A percentile compares a stretch with the other conserved stretches of the same genome.
phyloP scores from a whole-genome alignment of 2,888 invertebrate genomes.

The Caradrina kadenii region DNA sequence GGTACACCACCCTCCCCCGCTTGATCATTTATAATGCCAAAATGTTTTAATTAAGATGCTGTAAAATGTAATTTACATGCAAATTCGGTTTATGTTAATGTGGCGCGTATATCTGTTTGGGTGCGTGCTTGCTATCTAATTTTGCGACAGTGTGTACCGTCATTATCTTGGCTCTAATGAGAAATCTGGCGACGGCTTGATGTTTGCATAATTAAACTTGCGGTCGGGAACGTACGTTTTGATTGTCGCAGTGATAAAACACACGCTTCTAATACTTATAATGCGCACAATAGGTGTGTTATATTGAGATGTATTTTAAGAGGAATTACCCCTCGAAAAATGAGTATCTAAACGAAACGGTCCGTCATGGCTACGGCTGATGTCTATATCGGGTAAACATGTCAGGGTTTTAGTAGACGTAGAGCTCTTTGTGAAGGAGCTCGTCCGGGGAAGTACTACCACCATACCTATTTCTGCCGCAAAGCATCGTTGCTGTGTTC shows the following conservation, averaged over 20 bases:
- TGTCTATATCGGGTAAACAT: no score
- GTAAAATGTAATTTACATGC: constrained; percentile 92
- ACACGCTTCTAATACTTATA: constrained; percentile 80
- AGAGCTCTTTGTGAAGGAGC: no score
- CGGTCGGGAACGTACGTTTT: constrained; percentile 85
- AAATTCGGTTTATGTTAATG: constrained; percentile 92
- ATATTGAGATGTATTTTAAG: not conserved
- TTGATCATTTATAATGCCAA: constrained; percentile 91
- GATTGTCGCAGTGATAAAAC: constrained; percentile 89
- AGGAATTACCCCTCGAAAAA: no score
- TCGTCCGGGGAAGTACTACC: no score
- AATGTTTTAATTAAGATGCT: constrained; percentile 92
- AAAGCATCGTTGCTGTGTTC: no score
- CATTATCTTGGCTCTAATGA: constrained; percentile 91
- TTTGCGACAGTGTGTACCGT: constrained; percentile 90
- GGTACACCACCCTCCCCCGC: constrained; percentile 81
- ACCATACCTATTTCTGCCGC: no score
- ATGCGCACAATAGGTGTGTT: constrained; percentile 62
- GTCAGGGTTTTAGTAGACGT: no score
- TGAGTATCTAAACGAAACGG: no score
- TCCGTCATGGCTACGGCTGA: no score
- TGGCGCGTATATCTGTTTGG: constrained; percentile 90
- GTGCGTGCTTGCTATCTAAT: constrained; percentile 91
- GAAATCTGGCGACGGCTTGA: constrained; percentile 90
- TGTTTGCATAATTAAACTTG: constrained; percentile 91